phyloP scores from a whole-genome alignment of 2,797 vertebrate genomes.

The Astyanax mexicanus region DNA sequence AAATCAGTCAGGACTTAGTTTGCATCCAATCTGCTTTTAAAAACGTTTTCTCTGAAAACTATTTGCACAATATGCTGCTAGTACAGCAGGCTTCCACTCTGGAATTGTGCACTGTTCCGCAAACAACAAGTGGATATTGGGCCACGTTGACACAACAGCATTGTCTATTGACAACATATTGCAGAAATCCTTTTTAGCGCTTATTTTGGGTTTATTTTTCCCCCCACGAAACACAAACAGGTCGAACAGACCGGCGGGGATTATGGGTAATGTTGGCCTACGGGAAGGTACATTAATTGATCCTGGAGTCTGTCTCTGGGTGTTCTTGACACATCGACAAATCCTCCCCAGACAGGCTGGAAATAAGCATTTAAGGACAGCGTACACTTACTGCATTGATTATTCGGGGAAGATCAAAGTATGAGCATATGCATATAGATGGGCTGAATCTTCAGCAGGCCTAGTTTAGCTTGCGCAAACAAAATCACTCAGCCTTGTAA shows the following conservation, averaged over 20 bases:
- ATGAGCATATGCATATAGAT: slow-evolving; percentile 27
- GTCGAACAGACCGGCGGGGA: not conserved
- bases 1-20: not conserved
- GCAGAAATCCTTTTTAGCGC: not conserved
- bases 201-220: not conserved
- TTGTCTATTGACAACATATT: not conserved
- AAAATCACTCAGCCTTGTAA: slow-evolving; percentile 29
- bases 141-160: not conserved
- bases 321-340: slow-evolving; percentile 9
- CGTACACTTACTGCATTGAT: slow-evolving; percentile 18
- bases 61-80: not conserved
- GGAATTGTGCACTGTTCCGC: not conserved
- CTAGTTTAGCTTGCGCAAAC: slow-evolving; percentile 30
- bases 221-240: not conserved
- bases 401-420: slow-evolving; percentile 17
- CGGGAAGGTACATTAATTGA: slow-evolving; percentile 37
- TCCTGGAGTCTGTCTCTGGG: slow-evolving; percentile 16
- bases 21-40: not conserved
- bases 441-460: slow-evolving; percentile 1
- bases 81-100: not conserved
- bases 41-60: not conserved
- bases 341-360: slow-evolving; percentile 12
- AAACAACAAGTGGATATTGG: not conserved
- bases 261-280: slow-evolving; percentile 26
- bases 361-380: slow-evolving; percentile 36